These are phyloP conservation scores for Larimichthys polyactis DNA, from an alignment of 2,113 vertebrate species.

Conservation along the genomic window DNA sequence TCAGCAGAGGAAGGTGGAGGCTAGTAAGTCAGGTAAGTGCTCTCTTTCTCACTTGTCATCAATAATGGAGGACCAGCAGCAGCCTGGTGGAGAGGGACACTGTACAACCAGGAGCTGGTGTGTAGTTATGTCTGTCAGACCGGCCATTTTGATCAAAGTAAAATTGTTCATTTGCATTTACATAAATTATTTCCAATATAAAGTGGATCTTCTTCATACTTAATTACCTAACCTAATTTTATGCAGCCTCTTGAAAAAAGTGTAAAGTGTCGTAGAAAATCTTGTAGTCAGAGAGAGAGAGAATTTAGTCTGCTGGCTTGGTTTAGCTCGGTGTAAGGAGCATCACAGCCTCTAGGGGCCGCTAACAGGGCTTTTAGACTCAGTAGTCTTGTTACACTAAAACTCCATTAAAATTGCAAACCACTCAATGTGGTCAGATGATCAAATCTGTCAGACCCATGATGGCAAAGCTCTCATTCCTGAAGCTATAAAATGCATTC, in stretches of 20 bases:
- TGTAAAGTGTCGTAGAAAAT: too few species aligned
- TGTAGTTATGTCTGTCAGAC: not conserved
- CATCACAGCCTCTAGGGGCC: constrained; percentile 6
- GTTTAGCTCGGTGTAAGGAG: constrained; percentile 10
- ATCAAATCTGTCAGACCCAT: constrained; percentile 50
- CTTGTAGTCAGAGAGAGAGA: not conserved
- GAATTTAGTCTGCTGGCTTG: not conserved
- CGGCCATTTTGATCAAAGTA: not conserved
- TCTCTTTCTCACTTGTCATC: constrained; percentile 68
- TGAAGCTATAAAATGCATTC: constrained; percentile 40
- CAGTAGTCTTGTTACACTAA: constrained; percentile 21
- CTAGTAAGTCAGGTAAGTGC: constrained; percentile 74
- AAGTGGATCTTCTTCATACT: not conserved
- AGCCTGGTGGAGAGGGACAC: constrained; percentile 32
- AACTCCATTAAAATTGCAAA: constrained; percentile 71
- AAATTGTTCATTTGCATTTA: not conserved
- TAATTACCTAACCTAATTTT: not conserved
- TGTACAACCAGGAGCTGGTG: constrained; percentile 28
- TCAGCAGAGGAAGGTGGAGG: constrained; percentile 43
- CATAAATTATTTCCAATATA: not conserved
- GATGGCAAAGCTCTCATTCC: constrained; percentile 36
- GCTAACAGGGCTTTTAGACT: constrained; percentile 47
- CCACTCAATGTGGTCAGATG: constrained; percentile 56
- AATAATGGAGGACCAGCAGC: constrained; percentile 76
- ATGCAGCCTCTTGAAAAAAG: not conserved